Percentiles rank a stretch among this genome's conserved stretches.
These are phyloP conservation scores for Corbicula japonica DNA, from an alignment of 2,888 invertebrate species.

Conservation along the genomic window DNA sequence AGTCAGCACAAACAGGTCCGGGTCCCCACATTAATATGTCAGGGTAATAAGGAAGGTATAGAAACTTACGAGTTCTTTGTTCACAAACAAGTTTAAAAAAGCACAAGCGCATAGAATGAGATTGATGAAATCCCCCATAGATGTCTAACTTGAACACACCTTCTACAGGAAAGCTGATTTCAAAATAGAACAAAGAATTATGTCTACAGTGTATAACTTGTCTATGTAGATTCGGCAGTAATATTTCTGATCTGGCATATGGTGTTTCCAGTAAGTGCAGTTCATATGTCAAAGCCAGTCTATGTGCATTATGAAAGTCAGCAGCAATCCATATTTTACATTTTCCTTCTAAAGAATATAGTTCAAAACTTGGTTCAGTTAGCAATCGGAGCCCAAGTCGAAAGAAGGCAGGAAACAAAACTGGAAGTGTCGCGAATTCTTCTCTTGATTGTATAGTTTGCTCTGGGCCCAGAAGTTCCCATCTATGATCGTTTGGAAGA, in stretches of 20 bases:
- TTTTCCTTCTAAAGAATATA: slow-evolving; percentile 41
- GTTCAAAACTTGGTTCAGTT: slow-evolving; percentile 22
- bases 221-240: slow-evolving; percentile 23
- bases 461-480: slow-evolving; percentile 47
- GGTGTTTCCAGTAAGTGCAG: slow-evolving; percentile 24
- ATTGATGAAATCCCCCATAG: slow-evolving; percentile 34
- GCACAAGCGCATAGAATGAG: slow-evolving; percentile 34
- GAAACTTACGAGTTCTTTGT: slow-evolving; percentile 9
- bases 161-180: slow-evolving; percentile 53
- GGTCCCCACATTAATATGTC: slow-evolving; percentile 57
- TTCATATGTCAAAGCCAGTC: slow-evolving; percentile 37
- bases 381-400: slow-evolving; percentile 48
- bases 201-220: slow-evolving; percentile 47
- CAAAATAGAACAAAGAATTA: slow-evolving; percentile 46
- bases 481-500: slow-evolving; percentile 50
- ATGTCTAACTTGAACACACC: slow-evolving; percentile 53
- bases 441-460: slow-evolving; percentile 29
- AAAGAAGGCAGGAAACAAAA: slow-evolving; percentile 56
- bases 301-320: slow-evolving; percentile 46
- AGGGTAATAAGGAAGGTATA: slow-evolving; percentile 34
- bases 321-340: slow-evolving; percentile 39
- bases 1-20: slow-evolving; percentile 39
- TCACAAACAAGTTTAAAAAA: slow-evolving; percentile 41
- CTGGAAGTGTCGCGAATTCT: slow-evolving; percentile 49
- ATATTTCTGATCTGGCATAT: slow-evolving; percentile 1